Conservation (phyloP, 2,113 vertebrate genomes). For the Strigops habroptila region DNA sequence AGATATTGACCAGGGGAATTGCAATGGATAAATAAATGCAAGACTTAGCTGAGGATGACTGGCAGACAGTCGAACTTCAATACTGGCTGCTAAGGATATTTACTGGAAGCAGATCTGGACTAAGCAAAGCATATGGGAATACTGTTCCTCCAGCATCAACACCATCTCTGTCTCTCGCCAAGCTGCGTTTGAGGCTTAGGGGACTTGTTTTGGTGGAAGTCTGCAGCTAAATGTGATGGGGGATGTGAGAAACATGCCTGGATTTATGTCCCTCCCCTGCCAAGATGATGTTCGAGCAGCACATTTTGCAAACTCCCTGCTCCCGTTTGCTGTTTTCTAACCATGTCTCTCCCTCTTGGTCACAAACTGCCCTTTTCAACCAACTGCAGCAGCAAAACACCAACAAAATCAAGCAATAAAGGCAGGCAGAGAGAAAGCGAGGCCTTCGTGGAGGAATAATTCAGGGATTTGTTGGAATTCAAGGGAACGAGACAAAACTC, state of each 20-base stretch:
- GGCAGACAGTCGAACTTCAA: not conserved
- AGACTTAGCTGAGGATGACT: not conserved
- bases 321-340: not conserved
- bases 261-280: not conserved
- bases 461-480: not conserved
- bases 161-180: not conserved
- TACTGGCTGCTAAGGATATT: not conserved
- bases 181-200: not conserved
- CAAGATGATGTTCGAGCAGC: not conserved
- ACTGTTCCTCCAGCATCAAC: constrained; percentile 15
- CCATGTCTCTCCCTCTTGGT: not conserved
- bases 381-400: not conserved
- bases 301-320: not conserved
- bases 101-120: constrained; percentile 20
- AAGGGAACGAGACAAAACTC: not conserved
- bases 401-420: not conserved
- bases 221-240: not conserved
- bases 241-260: not conserved
- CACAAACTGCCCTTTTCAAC: constrained; percentile 29
- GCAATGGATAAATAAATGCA: not conserved
- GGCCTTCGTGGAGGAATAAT: not conserved
- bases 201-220: constrained; percentile 15
- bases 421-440: not conserved
- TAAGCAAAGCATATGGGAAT: constrained; percentile 27
- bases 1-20: not conserved